Evolutionary conservation across 2,888 invertebrate species (phyloP), one percentile per base, ranked within the genome.

Genomic region (Invenusta paracnida): DNA sequence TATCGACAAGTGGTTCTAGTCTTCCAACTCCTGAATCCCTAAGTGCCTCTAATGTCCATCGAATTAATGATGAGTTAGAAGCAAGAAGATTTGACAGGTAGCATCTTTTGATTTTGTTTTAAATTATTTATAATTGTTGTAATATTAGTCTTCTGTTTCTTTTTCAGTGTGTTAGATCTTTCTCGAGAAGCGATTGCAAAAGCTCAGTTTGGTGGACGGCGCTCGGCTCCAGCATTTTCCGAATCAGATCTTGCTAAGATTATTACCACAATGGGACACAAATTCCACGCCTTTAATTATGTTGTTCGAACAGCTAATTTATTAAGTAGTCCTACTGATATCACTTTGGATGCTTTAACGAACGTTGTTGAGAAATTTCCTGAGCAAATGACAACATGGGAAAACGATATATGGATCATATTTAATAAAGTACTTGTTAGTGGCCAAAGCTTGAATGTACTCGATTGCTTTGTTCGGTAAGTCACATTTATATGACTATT

Each of bases 1-100:
- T 17, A 48, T 48, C 48, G 5, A 48, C 17, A 48, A 48, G 5
- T 5, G 17, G 48, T 48, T 17, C 48, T 11, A n/a, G 73, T 73
- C 73, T 73, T 25, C 73, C 73, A n/a, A 73, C 73, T 73, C 73
- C 73, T 25, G 73, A 73, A 23, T 73, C 73, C 23, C 73, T 73
- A 23, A 23, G 73, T 73, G 73, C 23, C 11, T 73, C 73, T 25
- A 5, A 13, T 73, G 23, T 73, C 2, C 5, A 23, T 25, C 5
- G 73, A 73, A 13, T 73, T 2, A 23, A 73, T 25, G 73, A 73
- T 25, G 73, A 5, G 27, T 73, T 73, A 23, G 73, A 73, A 23
- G 25, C 17, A 13, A 5, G 25, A 73, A 5, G 25, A 23, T 73
- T 73, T 73, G 73, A 73, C 11, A 73, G 73, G 73, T 73, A 11